A percentile compares a stretch with the other conserved stretches of the same genome.
Conservation (phyloP, 2,888 invertebrate genomes). For the Drosophila differens region DNA sequence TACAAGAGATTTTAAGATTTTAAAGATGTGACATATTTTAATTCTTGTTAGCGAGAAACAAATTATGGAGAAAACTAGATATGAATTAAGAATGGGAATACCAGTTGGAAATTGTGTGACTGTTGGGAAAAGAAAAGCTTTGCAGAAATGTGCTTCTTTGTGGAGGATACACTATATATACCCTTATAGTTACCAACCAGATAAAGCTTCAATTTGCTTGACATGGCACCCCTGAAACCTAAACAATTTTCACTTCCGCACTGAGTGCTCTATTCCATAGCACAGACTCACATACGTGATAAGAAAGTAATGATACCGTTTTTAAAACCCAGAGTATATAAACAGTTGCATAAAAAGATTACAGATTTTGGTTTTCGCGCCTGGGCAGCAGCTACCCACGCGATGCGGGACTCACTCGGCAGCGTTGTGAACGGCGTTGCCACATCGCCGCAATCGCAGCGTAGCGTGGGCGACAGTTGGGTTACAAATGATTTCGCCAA, state of each 20-base stretch:
- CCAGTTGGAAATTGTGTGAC: neutral
- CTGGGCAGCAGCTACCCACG: slow-evolving; percentile 59
- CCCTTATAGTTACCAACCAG: no score
- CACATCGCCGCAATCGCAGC: slow-evolving; percentile 64
- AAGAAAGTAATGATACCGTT: slow-evolving; percentile 1
- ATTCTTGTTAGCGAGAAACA: neutral
- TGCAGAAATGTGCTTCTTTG: neutral
- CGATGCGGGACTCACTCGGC: slow-evolving; percentile 49
- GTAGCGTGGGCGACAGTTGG: slow-evolving; percentile 66
- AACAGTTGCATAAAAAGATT: slow-evolving; percentile 77
- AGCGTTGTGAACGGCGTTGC: slow-evolving; percentile 57
- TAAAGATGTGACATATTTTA: neutral
- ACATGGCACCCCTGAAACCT: no score
- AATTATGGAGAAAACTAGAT: neutral
- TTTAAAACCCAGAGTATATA: slow-evolving; percentile 46
- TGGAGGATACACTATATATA: no score
- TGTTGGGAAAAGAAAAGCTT: neutral
- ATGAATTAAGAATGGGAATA: neutral
- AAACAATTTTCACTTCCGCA: neutral
- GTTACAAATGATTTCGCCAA: slow-evolving; percentile 80
- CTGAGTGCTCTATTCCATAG: neutral
- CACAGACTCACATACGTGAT: no score
- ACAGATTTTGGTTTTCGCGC: slow-evolving; percentile 63
- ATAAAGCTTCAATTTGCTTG: neutral
- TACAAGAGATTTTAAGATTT: no score